Percentiles rank a stretch among this genome's conserved stretches.
Conservation (phyloP, 92 coral and sea anemone species). For the Virgularia gustaviana region DNA sequence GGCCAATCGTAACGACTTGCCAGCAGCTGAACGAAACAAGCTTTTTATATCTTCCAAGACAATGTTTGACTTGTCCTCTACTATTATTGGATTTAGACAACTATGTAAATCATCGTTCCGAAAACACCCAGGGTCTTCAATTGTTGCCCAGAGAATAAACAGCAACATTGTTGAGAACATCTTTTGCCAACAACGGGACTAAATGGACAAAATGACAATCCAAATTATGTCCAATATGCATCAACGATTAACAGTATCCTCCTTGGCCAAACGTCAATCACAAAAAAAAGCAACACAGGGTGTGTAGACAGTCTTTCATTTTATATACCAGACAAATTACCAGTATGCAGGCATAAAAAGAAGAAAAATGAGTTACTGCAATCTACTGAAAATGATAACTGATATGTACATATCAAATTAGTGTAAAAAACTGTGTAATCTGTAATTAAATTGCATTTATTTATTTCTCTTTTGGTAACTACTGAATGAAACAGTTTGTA, state of each 20-base stretch:
- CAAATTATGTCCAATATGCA: conserved; percentile 51
- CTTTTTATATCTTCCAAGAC: conserved; percentile 37
- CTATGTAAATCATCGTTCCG: conserved; percentile 16
- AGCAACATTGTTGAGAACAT: conserved; percentile 50
- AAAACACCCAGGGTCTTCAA: conserved; percentile 38
- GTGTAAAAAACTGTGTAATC: too few species aligned
- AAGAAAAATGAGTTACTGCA: not conserved
- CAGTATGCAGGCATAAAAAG: not conserved
- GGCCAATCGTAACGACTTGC: not conserved
- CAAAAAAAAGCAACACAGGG: conserved; percentile 44
- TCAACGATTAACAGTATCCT: conserved; percentile 49
- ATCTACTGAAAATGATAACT: too few species aligned
- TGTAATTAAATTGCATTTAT: too few species aligned
- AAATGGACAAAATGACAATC: conserved; percentile 56
- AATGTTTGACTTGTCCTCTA: conserved; percentile 42
- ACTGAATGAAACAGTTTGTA: too few species aligned
- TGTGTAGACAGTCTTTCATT: conserved; percentile 25
- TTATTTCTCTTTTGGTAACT: too few species aligned
- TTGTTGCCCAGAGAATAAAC: conserved; percentile 25
- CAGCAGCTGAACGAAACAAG: conserved; percentile 16
- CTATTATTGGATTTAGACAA: conserved; percentile 43
- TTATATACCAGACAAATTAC: conserved; percentile 24
- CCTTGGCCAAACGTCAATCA: conserved; percentile 47
- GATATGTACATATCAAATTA: too few species aligned
- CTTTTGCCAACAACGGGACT: conserved; percentile 41